These are phyloP conservation scores for Drosophila bipectinata DNA, from an alignment of 1,140 invertebrate genomes.

Conservation along the genomic window DNA sequence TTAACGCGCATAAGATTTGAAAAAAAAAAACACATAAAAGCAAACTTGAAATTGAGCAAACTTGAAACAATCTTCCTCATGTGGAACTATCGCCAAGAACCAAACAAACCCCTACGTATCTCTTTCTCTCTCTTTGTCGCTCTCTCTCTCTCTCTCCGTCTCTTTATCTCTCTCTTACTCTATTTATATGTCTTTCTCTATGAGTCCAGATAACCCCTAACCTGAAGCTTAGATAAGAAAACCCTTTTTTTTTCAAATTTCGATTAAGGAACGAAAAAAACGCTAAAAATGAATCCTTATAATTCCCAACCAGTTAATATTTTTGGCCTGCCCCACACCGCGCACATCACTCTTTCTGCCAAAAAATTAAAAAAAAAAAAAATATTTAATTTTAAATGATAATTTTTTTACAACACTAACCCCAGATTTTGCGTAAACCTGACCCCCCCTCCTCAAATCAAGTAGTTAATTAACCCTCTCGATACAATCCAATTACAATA, in stretches of 20 bases:
- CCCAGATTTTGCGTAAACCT: slow-evolving; percentile 11
- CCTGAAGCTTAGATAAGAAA: slow-evolving; percentile 25
- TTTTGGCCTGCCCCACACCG: slow-evolving; percentile 30
- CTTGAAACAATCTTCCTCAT: slow-evolving; percentile 36
- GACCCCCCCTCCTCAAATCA: background rate
- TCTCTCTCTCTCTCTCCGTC: slow-evolving; percentile 22
- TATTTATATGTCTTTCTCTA: slow-evolving; percentile 27
- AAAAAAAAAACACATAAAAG: slow-evolving; percentile 43
- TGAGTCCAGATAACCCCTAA: slow-evolving; percentile 28
- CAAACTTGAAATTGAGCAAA: slow-evolving; percentile 76
- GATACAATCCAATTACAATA: slow-evolving; percentile 19
- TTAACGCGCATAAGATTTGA: slow-evolving; percentile 34
- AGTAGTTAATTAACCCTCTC: slow-evolving; percentile 29
- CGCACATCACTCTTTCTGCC: slow-evolving; percentile 9
- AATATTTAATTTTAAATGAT: slow-evolving; percentile 32
- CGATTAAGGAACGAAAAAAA: slow-evolving; percentile 17
- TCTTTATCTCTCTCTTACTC: slow-evolving; percentile 11
- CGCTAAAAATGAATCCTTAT: background rate
- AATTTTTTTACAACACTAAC: slow-evolving; percentile 21
- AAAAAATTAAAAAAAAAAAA: background rate
- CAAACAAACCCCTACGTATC: slow-evolving; percentile 39
- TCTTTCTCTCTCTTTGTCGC: slow-evolving; percentile 37
- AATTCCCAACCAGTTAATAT: slow-evolving; percentile 26
- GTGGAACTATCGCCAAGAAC: slow-evolving; percentile 46
- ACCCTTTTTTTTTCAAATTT: slow-evolving; percentile 14